Percentiles rank a stretch among this genome's conserved stretches.
Evolutionary conservation across 2,113 vertebrate genomes (phyloP).

Genomic region (Narcine bancroftii): DNA sequence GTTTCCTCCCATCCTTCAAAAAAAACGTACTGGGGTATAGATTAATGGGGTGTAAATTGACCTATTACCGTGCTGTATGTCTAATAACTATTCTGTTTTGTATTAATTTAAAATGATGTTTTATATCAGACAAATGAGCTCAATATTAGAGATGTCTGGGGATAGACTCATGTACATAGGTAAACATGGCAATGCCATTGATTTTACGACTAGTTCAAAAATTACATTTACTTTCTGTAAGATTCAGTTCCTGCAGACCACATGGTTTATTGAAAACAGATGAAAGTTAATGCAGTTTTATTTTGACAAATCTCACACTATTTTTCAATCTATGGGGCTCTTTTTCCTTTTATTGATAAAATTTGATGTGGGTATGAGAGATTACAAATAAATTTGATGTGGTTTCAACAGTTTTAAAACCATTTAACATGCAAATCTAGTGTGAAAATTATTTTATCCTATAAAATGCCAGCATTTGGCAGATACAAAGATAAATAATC

Average conservation of each 20-base stretch:
- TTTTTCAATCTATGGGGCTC: slow-evolving; percentile 56
- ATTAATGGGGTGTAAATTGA: too few species aligned
- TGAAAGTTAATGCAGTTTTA: slow-evolving; percentile 43
- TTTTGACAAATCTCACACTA: slow-evolving; percentile 51
- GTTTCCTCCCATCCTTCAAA: too few species aligned
- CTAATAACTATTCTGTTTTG: too few species aligned
- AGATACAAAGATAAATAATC: slow-evolving; percentile 73
- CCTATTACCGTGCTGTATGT: too few species aligned
- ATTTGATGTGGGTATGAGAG: not conserved
- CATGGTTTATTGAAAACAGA: slow-evolving; percentile 38
- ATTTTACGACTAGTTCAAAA: not conserved
- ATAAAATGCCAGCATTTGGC: slow-evolving; percentile 64
- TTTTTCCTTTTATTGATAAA: not conserved
- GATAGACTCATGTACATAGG: not conserved
- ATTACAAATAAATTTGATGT: slow-evolving; percentile 41
- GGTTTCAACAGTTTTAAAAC: slow-evolving; percentile 56
- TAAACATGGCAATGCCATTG: not conserved
- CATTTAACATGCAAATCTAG: slow-evolving; percentile 60
- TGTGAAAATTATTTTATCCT: slow-evolving; percentile 62
- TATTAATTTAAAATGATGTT: too few species aligned
- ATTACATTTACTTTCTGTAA: slow-evolving; percentile 27
- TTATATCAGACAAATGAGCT: not conserved
- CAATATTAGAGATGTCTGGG: not conserved
- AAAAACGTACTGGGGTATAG: too few species aligned
- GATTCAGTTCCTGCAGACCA: slow-evolving; percentile 37